Base-by-base conservation (phyloP, 2,113 vertebrate species). In the Erythrolamprus reginae region DNA sequence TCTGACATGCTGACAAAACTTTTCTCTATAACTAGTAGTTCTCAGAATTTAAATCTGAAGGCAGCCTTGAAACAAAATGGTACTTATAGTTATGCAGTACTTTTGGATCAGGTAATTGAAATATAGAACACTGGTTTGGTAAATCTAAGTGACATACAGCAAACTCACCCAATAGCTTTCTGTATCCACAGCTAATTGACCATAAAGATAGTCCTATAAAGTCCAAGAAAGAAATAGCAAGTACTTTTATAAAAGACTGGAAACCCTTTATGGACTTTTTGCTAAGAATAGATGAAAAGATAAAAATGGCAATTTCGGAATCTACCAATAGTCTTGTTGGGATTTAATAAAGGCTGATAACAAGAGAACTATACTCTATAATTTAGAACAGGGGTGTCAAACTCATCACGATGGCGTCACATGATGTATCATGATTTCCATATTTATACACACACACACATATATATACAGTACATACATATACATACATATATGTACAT, bases 1-100 rank as follows among this genome's bases (percentile, higher is more conserved):
- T 97, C 93, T 95, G 96, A 97, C 97, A 97, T 97, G 95, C 96
- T 10, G 0, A 97, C 96, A 96, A 97, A 97, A 97, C 92, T 96
- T 95, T 96, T 96, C 96, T 92, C 93, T 5, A 92, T 93, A 94
- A 94, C 96, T 97, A 94, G 94, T 93, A 96, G 94, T 47, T 87
- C 93, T 96, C 95, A 96, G 95, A 92, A 94, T 96, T 96, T 96
- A 96, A 97, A 95, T 96, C 96, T 94, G 96, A 96, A 96, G 94
- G 91, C 95, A 95, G 87, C 91, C 91, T 96, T 84, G 42, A 82
- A 97, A 94, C 87, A 95, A 95, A 93, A 90, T 50, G 89, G 95
- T 94, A 90, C 88, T n/a, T n/a, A n/a, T n/a, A 15, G 13, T 13
- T 10, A 17, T 28, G 15, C 6, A 51, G 13, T n/a, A 50, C 15